Percentiles rank a stretch among this genome's conserved stretches.
Conservation (phyloP, 1,140 invertebrate species). For the Dendroctonus valens region DNA sequence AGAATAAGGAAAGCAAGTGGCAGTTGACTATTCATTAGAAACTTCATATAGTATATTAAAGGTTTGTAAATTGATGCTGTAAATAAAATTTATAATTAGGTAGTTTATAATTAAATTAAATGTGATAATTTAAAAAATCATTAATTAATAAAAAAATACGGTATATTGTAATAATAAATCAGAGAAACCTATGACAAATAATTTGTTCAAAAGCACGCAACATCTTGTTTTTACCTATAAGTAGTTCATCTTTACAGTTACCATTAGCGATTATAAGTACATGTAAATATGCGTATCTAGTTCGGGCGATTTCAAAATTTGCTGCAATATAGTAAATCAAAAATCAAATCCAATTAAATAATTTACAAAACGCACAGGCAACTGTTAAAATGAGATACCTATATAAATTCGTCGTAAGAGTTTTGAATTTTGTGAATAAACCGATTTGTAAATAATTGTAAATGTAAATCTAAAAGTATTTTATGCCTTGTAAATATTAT, state of each 20-base stretch:
- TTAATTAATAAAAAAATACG: slow-evolving; percentile 1
- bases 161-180: too few relatives aligned
- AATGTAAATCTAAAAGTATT: slow-evolving; percentile 19
- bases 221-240: too few relatives aligned
- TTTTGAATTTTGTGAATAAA: too few relatives aligned
- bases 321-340: background rate
- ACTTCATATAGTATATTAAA: too few relatives aligned
- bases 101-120: slow-evolving; percentile 15
- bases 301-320: background rate
- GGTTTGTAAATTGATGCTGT: slow-evolving; percentile 1
- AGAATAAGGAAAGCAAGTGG: too few relatives aligned
- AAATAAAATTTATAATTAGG: slow-evolving; percentile 14
- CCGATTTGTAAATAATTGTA: slow-evolving; percentile 17
- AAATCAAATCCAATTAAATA: slow-evolving; percentile 1
- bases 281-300: background rate
- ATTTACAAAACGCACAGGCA: too few relatives aligned
- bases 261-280: too few relatives aligned
- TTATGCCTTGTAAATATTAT: slow-evolving; percentile 24
- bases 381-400: too few relatives aligned
- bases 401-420: too few relatives aligned
- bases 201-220: background rate
- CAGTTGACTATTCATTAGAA: too few relatives aligned
- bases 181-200: too few relatives aligned
- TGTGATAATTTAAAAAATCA: slow-evolving; percentile 16
- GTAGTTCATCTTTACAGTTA: too few relatives aligned